A percentile compares a stretch with the other conserved stretches of the same genome.
These are phyloP conservation scores for Idaea straminata DNA, from an alignment of 2,888 invertebrate genomes.

Conservation along the genomic window DNA sequence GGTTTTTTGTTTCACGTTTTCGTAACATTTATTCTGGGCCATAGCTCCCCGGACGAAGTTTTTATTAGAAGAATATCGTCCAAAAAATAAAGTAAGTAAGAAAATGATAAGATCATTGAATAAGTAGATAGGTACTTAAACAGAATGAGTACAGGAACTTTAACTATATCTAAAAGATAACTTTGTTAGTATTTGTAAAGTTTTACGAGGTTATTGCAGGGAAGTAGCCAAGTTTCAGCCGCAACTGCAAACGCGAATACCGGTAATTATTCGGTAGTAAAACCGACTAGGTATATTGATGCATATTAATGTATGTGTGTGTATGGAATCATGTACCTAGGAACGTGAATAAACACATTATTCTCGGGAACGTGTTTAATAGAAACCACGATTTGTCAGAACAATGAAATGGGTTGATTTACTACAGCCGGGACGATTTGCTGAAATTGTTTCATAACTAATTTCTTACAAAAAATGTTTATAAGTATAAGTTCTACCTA, in stretches of 20 bases:
- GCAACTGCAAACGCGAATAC: conserved; percentile 14
- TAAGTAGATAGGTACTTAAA: too few relatives aligned
- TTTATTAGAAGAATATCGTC: too few relatives aligned
- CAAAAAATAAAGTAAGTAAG: too few relatives aligned
- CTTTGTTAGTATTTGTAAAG: conserved; percentile 8
- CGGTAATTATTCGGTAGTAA: conserved; percentile 23
- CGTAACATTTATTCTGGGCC: too few relatives aligned
- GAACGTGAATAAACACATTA: conserved; percentile 8
- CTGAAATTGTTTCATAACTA: too few relatives aligned
- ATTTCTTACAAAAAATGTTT: too few relatives aligned
- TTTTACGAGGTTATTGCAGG: conserved; percentile 33
- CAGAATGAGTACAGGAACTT: too few relatives aligned
- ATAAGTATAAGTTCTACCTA: too few relatives aligned
- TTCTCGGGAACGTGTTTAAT: neutral
- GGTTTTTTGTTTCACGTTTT: too few relatives aligned
- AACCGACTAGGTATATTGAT: conserved; percentile 20
- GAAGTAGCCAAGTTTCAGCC: conserved; percentile 27
- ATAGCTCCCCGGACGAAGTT: too few relatives aligned
- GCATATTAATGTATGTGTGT: conserved; percentile 1
- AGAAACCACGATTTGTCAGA: neutral
- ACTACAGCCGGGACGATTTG: neutral
- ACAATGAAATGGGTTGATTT: neutral
- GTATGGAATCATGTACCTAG: neutral
- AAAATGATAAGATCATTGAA: too few relatives aligned
- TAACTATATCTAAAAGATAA: neutral